Evolutionary conservation across 1,140 invertebrate species (phyloP).

Genomic region (Bradysia coprophila): DNA sequence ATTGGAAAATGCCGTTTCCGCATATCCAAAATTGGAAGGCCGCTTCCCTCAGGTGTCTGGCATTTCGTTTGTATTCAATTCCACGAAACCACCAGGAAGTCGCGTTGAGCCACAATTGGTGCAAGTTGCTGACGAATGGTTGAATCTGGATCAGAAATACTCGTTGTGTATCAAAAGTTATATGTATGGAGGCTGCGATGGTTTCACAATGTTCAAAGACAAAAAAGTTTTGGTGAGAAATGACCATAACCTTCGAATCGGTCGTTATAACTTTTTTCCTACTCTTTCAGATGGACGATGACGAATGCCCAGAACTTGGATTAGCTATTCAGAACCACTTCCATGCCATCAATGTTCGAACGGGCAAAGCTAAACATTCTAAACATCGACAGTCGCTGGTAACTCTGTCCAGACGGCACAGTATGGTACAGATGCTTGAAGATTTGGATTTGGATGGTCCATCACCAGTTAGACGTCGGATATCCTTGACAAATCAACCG

Average conservation of each 20-base stretch:
- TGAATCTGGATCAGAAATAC: conserved; percentile 53
- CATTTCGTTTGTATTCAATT: conserved; percentile 70
- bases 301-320: conserved; percentile 63
- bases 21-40: conserved; percentile 65
- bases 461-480: conserved; percentile 33
- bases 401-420: conserved; percentile 54
- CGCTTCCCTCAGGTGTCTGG: conserved; percentile 67
- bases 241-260: too few species aligned
- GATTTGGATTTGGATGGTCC: conserved; percentile 44
- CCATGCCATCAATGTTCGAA: conserved; percentile 58
- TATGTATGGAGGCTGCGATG: conserved; percentile 60
- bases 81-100: conserved; percentile 42
- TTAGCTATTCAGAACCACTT: conserved; percentile 78
- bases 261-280: too few species aligned
- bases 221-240: conserved; percentile 46
- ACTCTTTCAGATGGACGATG: conserved; percentile 49
- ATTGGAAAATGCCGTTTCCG: conserved; percentile 56
- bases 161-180: conserved; percentile 68
- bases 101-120: conserved; percentile 53
- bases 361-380: conserved; percentile 46
- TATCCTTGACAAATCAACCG: conserved; percentile 1
- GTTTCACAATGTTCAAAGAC: conserved; percentile 59
- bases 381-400: conserved; percentile 70
- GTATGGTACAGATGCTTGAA: conserved; percentile 55
- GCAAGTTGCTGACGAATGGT: conserved; percentile 66